phyloP scores from a whole-genome alignment of 2,113 vertebrate species.

The Cynocephalus volans region DNA sequence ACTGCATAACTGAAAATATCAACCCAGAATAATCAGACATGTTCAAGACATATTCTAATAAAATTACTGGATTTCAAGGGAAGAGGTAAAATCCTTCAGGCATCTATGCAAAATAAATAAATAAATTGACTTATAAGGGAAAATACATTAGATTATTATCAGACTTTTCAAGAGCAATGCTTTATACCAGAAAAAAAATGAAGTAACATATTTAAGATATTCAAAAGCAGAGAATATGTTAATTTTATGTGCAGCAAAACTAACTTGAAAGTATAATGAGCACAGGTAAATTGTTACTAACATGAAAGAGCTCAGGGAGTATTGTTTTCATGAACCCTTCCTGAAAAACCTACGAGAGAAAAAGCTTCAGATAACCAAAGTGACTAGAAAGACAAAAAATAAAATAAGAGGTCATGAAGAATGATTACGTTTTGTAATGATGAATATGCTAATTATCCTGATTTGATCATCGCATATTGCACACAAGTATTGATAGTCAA shows the following conservation, averaged over 20 bases:
- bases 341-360: neutral
- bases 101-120: neutral
- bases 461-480: too few species aligned
- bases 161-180: neutral
- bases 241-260: neutral
- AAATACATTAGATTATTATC: neutral
- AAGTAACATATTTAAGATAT: neutral
- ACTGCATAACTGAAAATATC: constrained; percentile 3
- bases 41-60: neutral
- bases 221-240: neutral
- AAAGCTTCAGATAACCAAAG: neutral
- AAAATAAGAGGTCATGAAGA: neutral
- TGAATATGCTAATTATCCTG: too few species aligned
- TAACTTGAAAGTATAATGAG: neutral
- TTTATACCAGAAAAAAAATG: neutral
- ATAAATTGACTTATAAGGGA: neutral
- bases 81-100: neutral
- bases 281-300: neutral
- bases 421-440: too few species aligned
- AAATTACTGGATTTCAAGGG: neutral
- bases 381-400: neutral
- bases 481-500: too few species aligned
- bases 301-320: neutral
- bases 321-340: neutral
- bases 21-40: neutral